Evolutionary conservation across 2,888 invertebrate species (phyloP).

Genomic region (Polia nebulosa): DNA sequence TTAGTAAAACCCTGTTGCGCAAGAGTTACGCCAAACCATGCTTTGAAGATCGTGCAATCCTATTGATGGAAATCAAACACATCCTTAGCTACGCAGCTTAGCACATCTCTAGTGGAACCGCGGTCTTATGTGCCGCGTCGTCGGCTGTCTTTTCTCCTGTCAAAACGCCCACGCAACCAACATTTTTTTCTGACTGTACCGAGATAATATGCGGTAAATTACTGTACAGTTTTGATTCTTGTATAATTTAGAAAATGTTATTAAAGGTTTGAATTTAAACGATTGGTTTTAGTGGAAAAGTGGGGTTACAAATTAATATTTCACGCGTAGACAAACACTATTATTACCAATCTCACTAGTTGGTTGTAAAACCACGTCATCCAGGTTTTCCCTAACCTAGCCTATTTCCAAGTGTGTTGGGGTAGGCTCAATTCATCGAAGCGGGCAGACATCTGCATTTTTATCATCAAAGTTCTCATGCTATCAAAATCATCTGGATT

Average conservation of each 20-base stretch:
- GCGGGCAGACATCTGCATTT: slow-evolving; percentile 28
- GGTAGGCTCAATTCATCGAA: slow-evolving; percentile 42
- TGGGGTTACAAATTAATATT: slow-evolving; percentile 30
- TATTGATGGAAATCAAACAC: too few relatives aligned
- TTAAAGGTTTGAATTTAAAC: slow-evolving; percentile 31
- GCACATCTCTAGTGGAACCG: not conserved
- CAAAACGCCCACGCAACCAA: slow-evolving; percentile 78
- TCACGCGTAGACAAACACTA: slow-evolving; percentile 6
- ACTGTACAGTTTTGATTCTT: slow-evolving; percentile 59
- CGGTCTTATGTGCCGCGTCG: slow-evolving; percentile 76
- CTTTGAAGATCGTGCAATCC: too few relatives aligned
- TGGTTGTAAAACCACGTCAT: not conserved
- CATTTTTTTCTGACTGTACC: slow-evolving; percentile 69
- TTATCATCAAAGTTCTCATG: slow-evolving; percentile 53
- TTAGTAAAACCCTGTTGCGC: not conserved
- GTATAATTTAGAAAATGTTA: slow-evolving; percentile 50
- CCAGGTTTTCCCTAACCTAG: not conserved
- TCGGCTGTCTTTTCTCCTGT: slow-evolving; percentile 79
- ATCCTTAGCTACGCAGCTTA: not conserved
- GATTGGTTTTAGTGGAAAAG: slow-evolving; percentile 25
- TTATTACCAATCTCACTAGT: not conserved
- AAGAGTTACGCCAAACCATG: not conserved
- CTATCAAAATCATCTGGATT: slow-evolving; percentile 57
- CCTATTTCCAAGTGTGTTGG: slow-evolving; percentile 23
- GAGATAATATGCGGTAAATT: slow-evolving; percentile 66